A percentile compares a stretch with the other conserved stretches of the same genome.
phyloP scores from a whole-genome alignment of 2,113 vertebrate species.

The Sakesphorus luctuosus region DNA sequence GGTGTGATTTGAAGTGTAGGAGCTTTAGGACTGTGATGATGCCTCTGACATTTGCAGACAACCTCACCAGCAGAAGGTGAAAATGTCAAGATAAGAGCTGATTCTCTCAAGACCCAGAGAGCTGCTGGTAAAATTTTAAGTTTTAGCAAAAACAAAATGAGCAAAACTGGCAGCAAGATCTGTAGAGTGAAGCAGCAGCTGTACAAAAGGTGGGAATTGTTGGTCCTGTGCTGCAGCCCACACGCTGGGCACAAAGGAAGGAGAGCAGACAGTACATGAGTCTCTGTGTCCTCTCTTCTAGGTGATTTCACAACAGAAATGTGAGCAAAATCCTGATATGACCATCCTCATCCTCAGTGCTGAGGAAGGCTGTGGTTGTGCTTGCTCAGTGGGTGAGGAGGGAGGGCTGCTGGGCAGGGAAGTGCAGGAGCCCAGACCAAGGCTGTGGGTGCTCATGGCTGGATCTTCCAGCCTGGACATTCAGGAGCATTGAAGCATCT shows the following conservation, averaged over 20 bases:
- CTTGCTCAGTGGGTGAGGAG: conserved; percentile 18
- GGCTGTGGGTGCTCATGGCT: neutral
- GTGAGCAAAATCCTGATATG: conserved; percentile 3
- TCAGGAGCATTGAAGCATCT: neutral
- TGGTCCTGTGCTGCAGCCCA: neutral
- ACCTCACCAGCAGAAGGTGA: neutral
- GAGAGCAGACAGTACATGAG: neutral
- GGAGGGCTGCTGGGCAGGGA: conserved; percentile 59
- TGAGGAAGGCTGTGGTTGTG: neutral
- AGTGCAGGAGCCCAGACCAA: neutral
- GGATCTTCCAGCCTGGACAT: conserved; percentile 46
- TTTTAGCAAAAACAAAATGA: neutral
- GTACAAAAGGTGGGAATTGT: conserved; percentile 12
- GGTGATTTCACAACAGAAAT: conserved; percentile 44
- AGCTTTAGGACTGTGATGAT: neutral
- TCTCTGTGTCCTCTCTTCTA: neutral
- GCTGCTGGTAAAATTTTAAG: neutral
- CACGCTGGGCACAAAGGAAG: neutral
- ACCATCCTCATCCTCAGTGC: conserved; percentile 16
- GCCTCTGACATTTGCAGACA: neutral
- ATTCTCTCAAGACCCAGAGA: neutral
- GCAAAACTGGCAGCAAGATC: neutral
- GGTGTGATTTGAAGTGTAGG: neutral
- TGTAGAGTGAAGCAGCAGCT: neutral
- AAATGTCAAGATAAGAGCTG: neutral